phyloP scores from a whole-genome alignment of 1,140 invertebrate species.

The Gonioctena quinquepunctata region DNA sequence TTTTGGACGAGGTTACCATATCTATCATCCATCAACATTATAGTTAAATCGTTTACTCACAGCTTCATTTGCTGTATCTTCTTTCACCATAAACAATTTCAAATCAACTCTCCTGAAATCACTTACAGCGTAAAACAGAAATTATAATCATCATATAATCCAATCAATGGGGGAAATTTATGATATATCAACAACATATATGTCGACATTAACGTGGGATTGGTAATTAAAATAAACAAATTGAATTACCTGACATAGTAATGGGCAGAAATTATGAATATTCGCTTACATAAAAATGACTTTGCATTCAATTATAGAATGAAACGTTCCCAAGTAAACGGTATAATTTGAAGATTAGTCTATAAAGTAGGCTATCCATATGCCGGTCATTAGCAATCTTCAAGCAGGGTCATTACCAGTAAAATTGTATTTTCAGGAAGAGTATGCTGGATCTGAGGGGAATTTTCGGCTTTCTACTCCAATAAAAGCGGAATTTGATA shows the following conservation, averaged over 20 bases:
- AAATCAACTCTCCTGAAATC: neutral
- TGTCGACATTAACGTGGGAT: neutral
- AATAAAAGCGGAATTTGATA: too few relatives aligned
- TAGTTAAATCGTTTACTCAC: neutral
- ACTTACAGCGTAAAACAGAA: neutral
- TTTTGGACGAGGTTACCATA: too few relatives aligned
- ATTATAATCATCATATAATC: neutral
- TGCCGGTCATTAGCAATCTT: neutral
- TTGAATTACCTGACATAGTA: neutral
- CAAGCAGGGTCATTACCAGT: neutral
- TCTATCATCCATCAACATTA: too few relatives aligned
- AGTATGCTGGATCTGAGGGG: too few relatives aligned
- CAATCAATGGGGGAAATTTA: neutral
- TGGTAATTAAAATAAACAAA: neutral
- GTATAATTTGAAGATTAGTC: slow-evolving; percentile 22
- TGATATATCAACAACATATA: neutral
- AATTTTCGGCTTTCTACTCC: too few relatives aligned
- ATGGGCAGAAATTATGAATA: neutral
- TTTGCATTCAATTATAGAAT: slow-evolving; percentile 22
- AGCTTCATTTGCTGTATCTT: neutral
- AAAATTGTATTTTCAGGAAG: too few relatives aligned
- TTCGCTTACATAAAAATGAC: neutral
- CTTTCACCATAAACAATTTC: neutral
- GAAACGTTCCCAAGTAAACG: slow-evolving; percentile 20
- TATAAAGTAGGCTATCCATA: slow-evolving; percentile 23